Evolutionary conservation across 2,113 vertebrate genomes (phyloP).

Genomic region (Hiodon tergisus): DNA sequence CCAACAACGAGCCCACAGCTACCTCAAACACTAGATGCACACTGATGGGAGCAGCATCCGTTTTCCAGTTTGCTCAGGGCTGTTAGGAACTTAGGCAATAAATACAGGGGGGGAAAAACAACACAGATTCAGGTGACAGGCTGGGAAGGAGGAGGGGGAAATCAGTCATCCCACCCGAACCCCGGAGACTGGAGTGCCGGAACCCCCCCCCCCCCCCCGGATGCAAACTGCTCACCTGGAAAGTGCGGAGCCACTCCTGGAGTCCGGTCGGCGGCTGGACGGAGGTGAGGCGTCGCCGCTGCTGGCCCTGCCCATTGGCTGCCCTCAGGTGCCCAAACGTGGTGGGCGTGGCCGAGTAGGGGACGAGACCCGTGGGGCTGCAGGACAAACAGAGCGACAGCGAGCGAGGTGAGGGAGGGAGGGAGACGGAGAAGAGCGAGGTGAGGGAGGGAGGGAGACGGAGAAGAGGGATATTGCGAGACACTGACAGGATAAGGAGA

Average conservation of each 20-base stretch:
- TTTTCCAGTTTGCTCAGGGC: constrained; percentile 44
- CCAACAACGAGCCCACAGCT: constrained; percentile 55
- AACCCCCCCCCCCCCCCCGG: fast-evolving
- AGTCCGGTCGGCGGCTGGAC: constrained; percentile 93
- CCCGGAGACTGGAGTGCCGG: neutral
- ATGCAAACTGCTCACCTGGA: constrained; percentile 75
- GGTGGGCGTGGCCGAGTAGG: constrained; percentile 91
- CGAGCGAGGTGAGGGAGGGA: neutral
- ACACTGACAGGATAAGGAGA: neutral
- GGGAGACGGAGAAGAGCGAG: neutral
- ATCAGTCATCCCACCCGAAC: no score
- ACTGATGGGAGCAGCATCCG: constrained; percentile 48
- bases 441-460: neutral
- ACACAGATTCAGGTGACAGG: neutral
- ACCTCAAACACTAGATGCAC: constrained; percentile 44
- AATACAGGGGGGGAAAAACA: neutral
- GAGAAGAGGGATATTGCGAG: neutral
- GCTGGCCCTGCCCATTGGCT: constrained; percentile 94
- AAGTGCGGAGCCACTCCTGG: constrained; percentile 98
- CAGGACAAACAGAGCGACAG: neutral
- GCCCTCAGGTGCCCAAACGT: constrained; percentile 94
- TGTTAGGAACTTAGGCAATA: neutral
- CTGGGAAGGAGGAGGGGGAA: neutral
- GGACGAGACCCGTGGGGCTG: constrained; percentile 92
- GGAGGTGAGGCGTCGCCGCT: constrained; percentile 89